phyloP scores from a whole-genome alignment of 2,797 vertebrate genomes.

The Pseudomugil tenellus region DNA sequence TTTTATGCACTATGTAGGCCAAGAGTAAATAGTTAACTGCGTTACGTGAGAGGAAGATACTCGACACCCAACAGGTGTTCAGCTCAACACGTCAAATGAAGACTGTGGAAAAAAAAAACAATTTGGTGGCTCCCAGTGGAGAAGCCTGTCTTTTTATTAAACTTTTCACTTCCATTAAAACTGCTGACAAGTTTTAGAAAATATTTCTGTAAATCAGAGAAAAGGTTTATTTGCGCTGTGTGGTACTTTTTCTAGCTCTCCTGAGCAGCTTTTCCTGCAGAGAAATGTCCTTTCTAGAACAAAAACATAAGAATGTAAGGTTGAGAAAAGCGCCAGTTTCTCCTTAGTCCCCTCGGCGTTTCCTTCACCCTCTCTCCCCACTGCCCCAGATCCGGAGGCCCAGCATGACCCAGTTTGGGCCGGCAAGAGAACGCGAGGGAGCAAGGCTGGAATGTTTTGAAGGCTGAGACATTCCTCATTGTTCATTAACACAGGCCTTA shows the following conservation, averaged over 20 bases:
- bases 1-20: conserved; percentile 61
- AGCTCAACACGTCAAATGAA: conserved; percentile 26
- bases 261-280: conserved; percentile 8
- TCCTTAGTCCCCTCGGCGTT: conserved; percentile 57
- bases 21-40: conserved; percentile 71
- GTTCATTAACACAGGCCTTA: conserved; percentile 83
- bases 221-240: conserved; percentile 34
- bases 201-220: conserved; percentile 9
- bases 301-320: conserved; percentile 39
- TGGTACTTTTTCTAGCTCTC: conserved; percentile 13
- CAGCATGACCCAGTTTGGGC: conserved; percentile 80
- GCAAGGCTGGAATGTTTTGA: conserved; percentile 77
- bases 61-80: conserved; percentile 60
- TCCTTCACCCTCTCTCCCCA: conserved; percentile 67
- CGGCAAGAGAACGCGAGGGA: conserved; percentile 53
- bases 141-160: background rate
- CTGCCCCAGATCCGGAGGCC: conserved; percentile 77
- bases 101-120: conserved; percentile 17
- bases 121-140: background rate
- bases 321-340: conserved; percentile 49
- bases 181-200: conserved; percentile 4
- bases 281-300: conserved; percentile 34
- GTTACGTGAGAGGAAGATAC: conserved; percentile 45
- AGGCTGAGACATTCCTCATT: conserved; percentile 83
- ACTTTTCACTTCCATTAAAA: background rate